These are phyloP conservation scores for Rhadina sibilatrix DNA, from an alignment of 2,113 vertebrate species.

Conservation along the genomic window DNA sequence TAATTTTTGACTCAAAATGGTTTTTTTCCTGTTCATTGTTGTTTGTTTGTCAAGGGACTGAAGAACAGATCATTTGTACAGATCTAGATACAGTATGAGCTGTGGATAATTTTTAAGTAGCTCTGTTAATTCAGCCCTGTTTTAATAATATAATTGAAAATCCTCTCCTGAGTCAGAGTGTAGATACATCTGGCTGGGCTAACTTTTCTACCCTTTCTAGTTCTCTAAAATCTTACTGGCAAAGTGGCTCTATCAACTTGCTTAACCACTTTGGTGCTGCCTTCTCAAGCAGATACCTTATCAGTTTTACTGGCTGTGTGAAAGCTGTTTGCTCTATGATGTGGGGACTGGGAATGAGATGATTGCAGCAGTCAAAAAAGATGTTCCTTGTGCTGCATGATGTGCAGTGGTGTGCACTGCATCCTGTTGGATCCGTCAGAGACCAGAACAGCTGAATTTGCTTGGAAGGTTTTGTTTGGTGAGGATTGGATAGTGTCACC, in stretches of 20 bases:
- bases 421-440: neutral
- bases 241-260: neutral
- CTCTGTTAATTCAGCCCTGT: constrained; percentile 6
- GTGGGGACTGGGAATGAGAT: neutral
- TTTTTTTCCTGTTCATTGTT: neutral
- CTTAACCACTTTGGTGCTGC: neutral
- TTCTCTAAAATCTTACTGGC: neutral
- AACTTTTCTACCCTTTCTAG: neutral
- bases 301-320: neutral
- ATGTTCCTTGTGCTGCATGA: fast-evolving
- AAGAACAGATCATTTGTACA: neutral
- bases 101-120: constrained; percentile 6
- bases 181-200: neutral
- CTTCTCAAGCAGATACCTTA: neutral
- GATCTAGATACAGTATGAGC: neutral
- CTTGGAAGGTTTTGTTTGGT: neutral
- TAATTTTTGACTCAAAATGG: neutral
- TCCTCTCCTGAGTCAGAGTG: neutral
- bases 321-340: neutral
- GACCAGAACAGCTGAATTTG: neutral
- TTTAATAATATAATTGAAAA: neutral
- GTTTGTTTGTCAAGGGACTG: neutral
- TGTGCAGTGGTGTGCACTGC: neutral
- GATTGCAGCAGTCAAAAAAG: neutral
- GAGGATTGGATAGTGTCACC: neutral